Percentiles rank a stretch among this genome's conserved stretches.
Conservation (phyloP, 1,140 invertebrate species). For the Oreohelix idahoensis region DNA sequence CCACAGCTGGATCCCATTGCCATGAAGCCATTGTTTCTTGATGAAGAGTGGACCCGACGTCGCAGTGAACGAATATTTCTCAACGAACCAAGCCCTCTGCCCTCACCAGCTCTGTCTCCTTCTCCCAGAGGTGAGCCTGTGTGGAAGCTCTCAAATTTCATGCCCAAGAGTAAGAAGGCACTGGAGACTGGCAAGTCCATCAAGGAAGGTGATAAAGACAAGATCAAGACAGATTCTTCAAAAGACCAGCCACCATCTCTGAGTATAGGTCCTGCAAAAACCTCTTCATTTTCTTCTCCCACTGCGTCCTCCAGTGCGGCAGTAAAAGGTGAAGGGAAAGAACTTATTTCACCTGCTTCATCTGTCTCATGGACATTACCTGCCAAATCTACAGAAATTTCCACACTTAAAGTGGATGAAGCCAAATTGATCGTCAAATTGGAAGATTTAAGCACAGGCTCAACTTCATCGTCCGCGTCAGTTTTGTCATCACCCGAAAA, state of each 20-base stretch:
- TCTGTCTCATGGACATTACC: not conserved
- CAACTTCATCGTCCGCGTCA: constrained; percentile 8
- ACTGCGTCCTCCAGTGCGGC: not conserved
- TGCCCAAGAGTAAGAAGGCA: constrained; percentile 28
- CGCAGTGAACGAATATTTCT: constrained; percentile 74
- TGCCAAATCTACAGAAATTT: not conserved
- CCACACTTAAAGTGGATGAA: not conserved
- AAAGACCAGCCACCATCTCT: not conserved
- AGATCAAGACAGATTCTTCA: not conserved
- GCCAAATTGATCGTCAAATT: not conserved
- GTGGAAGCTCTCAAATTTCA: constrained; percentile 38
- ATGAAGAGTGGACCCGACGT: constrained; percentile 71
- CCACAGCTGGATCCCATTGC: not conserved
- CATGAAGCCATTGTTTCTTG: constrained; percentile 66
- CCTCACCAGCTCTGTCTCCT: constrained; percentile 55
- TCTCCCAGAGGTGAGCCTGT: constrained; percentile 11
- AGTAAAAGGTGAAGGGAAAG: constrained; percentile 7
- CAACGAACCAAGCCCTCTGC: constrained; percentile 70
- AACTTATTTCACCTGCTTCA: not conserved
- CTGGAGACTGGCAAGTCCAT: not conserved
- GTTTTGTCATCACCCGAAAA: not conserved
- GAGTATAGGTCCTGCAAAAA: not conserved
- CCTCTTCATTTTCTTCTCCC: not conserved
- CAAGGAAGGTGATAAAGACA: constrained; percentile 14
- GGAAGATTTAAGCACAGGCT: not conserved